These are phyloP conservation scores for Grammomys dolichurus DNA, from an alignment of 2,113 vertebrate genomes.

Conservation along the genomic window DNA sequence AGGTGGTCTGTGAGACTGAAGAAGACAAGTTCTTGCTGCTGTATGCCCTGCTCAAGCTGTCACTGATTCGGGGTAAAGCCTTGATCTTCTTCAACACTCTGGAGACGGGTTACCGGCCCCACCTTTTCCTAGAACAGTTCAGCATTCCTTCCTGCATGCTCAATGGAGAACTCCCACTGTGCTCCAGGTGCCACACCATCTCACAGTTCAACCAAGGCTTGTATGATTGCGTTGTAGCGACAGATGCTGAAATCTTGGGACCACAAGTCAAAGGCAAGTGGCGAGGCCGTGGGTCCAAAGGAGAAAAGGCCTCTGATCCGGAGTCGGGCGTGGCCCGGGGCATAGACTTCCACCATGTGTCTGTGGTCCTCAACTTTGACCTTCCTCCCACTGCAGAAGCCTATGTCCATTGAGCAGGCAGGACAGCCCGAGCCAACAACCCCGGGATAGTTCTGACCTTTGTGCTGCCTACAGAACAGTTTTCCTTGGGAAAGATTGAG, in stretches of 20 bases:
- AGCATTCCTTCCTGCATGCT: conserved; percentile 93
- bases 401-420: conserved; percentile 95
- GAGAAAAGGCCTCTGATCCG: conserved; percentile 83
- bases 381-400: conserved; percentile 90
- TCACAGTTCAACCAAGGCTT: conserved; percentile 95
- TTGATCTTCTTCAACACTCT: conserved; percentile 92
- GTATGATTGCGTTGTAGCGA: conserved; percentile 95
- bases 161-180: conserved; percentile 94
- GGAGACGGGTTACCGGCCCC: conserved; percentile 93
- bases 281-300: conserved; percentile 81
- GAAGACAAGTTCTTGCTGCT: conserved; percentile 96
- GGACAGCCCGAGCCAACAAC: conserved; percentile 94
- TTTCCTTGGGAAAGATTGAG: conserved; percentile 88
- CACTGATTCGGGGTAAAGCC: conserved; percentile 92
- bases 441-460: conserved; percentile 92
- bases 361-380: conserved; percentile 95
- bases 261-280: conserved; percentile 61
- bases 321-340: conserved; percentile 93
- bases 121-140: conserved; percentile 95
- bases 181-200: conserved; percentile 96
- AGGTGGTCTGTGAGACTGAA: conserved; percentile 91
- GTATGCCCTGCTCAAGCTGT: conserved; percentile 93
- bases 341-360: conserved; percentile 95
- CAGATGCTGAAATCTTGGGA: conserved; percentile 88
- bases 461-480: conserved; percentile 88